phyloP scores from a whole-genome alignment of 2,797 vertebrate species.

The Pogonophryne albipinna region DNA sequence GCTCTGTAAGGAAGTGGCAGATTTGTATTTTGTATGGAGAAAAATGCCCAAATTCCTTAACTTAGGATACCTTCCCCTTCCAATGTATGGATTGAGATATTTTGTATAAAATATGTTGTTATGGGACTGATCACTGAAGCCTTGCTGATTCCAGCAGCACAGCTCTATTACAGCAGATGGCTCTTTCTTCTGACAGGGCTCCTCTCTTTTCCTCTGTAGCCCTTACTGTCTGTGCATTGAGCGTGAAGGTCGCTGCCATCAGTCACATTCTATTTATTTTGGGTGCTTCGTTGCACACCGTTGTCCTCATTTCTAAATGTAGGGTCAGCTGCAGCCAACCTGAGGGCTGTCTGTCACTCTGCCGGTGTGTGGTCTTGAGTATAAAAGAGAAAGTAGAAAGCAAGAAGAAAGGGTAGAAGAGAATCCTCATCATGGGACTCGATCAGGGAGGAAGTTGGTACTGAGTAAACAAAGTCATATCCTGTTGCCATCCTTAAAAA shows the following conservation, averaged over 20 bases:
- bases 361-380: conserved; percentile 30
- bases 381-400: conserved; percentile 42
- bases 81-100: conserved; percentile 12
- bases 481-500: conserved; percentile 64
- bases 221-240: conserved; percentile 59
- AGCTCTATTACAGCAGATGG: conserved; percentile 58
- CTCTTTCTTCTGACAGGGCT: conserved; percentile 54
- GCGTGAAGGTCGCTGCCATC: conserved; percentile 75
- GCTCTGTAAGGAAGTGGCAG: too few relatives aligned
- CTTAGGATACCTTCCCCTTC: background rate
- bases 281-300: conserved; percentile 70
- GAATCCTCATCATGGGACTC: conserved; percentile 39
- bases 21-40: too few relatives aligned
- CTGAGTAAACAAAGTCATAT: conserved; percentile 68
- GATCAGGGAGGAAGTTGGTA: conserved; percentile 44
- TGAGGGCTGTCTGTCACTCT: conserved; percentile 58
- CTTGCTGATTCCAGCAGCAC: conserved; percentile 44
- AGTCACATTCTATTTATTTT: conserved; percentile 82
- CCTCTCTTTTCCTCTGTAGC: conserved; percentile 69
- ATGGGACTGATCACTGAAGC: conserved; percentile 26
- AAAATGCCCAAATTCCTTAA: background rate
- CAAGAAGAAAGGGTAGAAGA: conserved; percentile 9
- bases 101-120: conserved; percentile 22
- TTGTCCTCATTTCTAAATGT: conserved; percentile 79
- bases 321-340: too few relatives aligned